Base-by-base conservation (phyloP, 2,888 invertebrate species). In the Rambutsinella grinnellia region DNA sequence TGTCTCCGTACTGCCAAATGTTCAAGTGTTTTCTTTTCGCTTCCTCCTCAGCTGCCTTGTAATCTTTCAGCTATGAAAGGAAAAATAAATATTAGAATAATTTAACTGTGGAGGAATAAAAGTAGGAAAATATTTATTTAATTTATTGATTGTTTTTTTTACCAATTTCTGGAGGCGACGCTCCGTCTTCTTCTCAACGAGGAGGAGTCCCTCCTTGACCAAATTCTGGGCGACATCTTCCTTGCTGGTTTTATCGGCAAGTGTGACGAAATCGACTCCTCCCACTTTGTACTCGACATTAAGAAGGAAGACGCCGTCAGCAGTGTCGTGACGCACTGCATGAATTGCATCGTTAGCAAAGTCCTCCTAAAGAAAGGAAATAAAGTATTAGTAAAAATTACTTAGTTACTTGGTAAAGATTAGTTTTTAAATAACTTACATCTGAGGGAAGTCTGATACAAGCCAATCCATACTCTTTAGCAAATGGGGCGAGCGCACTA, bases 1-100 rank as follows among this genome's bases (percentile, higher is more conserved):
- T 96, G 88, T 99, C 99, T n/a, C 99, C 99, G 86, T 99, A 99
- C 86, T 94, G 93, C 99, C 99, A 99, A 85, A 99, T 93, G 87
- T 94, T 94, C 85, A 92, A 90, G 87, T 96, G 95, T 84, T 92
- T 91, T 85, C 91, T 92, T 88, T 94, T 93, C 23, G 98, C 98
- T 81, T 91, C 90, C 80, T 94, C 93, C 87, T 97, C 94, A 54
- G 96, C 95, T 71, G 91, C 91, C 85, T 90, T 90, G 88, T 97
- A 98, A 85, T 95, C 94, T 51, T 90, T 89, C 76, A 93, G 86
- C 90, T 92, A 85, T 60, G 88, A 3, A 49, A 3, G 36, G 13
- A 36, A 36, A 36, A n/a, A n/a, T n/a, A n/a, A n/a, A n/a, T n/a
- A n/a, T n/a, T n/a, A n/a, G n/a, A n/a, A n/a, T n/a, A n/a, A n/a